Evolutionary conservation across 2,797 vertebrate species (phyloP).

Genomic region (Caiman crocodilus): DNA sequence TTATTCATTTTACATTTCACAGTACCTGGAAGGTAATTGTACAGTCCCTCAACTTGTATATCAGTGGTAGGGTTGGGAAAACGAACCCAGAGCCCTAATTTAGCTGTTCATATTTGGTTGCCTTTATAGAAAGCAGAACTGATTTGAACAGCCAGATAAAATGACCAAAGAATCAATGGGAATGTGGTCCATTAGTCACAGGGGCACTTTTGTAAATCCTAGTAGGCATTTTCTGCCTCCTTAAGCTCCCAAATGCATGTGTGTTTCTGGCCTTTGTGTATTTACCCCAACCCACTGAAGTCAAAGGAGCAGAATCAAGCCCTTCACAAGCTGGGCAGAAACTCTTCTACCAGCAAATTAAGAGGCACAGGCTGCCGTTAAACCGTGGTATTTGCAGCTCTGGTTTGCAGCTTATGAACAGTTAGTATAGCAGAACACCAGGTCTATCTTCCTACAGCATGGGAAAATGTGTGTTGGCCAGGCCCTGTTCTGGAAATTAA

Average conservation of each 20-base stretch:
- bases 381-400: neutral
- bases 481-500: neutral
- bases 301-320: neutral
- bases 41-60: neutral
- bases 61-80: neutral
- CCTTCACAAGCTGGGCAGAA: neutral
- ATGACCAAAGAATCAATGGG: neutral
- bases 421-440: neutral
- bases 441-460: neutral
- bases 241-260: neutral
- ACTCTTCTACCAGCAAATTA: neutral
- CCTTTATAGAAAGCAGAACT: neutral
- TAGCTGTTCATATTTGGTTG: neutral
- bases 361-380: neutral
- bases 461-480: neutral
- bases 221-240: neutral
- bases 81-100: too few relatives aligned
- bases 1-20: neutral
- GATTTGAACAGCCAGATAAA: neutral
- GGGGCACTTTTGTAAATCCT: neutral
- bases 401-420: too few relatives aligned
- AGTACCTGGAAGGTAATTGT: neutral
- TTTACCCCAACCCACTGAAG: neutral
- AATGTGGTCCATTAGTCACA: neutral
- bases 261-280: neutral